These are phyloP conservation scores for Labrus mixtus DNA, from an alignment of 2,113 vertebrate species.

Conservation along the genomic window DNA sequence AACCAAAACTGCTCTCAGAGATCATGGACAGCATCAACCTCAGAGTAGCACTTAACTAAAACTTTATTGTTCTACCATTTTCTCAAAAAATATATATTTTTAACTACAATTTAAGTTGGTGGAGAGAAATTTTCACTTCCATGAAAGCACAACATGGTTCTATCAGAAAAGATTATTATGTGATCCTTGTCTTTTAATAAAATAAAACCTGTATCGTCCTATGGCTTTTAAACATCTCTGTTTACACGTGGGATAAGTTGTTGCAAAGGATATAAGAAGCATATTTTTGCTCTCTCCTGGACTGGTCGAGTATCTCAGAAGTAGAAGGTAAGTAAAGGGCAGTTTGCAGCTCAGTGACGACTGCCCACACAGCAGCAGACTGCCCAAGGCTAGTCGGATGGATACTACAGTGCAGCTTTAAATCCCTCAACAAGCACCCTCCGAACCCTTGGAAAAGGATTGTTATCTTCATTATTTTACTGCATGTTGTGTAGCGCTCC, in stretches of 20 bases:
- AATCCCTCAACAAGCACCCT: conserved; percentile 10
- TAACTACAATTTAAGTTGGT: too few relatives aligned
- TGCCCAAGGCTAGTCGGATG: conserved; percentile 38
- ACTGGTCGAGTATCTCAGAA: not conserved
- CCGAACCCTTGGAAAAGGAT: not conserved
- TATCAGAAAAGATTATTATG: not conserved
- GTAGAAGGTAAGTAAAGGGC: conserved; percentile 19
- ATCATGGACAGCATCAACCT: too few relatives aligned
- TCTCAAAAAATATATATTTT: too few relatives aligned
- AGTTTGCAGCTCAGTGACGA: not conserved
- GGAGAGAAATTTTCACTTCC: too few relatives aligned
- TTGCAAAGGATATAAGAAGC: not conserved
- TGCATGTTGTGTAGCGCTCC: not conserved
- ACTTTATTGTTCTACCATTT: too few relatives aligned
- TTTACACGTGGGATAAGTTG: not conserved
- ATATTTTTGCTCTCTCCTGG: not conserved
- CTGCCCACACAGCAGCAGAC: conserved; percentile 43
- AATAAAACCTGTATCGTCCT: not conserved
- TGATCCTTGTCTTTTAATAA: not conserved
- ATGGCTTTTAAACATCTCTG: not conserved
- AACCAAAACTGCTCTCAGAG: too few relatives aligned
- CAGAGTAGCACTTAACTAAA: not conserved
- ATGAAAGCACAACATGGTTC: too few relatives aligned
- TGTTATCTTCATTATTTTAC: conserved; percentile 9
- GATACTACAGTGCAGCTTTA: conserved; percentile 23